Base-by-base conservation (phyloP, 2,888 invertebrate species). In the Tachina lurida region DNA sequence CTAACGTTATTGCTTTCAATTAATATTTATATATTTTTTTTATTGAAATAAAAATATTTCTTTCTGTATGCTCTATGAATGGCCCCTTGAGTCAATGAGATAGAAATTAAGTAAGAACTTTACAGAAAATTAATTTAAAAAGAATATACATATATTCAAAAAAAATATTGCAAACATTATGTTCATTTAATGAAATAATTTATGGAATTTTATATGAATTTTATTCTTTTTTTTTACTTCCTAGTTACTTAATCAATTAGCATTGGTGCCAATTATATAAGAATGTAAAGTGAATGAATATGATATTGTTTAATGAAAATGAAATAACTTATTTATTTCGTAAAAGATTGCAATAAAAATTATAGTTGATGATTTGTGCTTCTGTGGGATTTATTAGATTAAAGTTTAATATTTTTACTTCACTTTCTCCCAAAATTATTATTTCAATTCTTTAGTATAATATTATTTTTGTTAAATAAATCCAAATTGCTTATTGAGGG, bases 11-110 rank as follows among this genome's bases (percentile, higher is more conserved):
- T 60, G 3, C n/a, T 52, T 62, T 70, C 70, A 49, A 52, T 68
- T 62, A 70, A 60, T 39, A 71, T 63, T 67, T 13, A 60, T 31
- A 4, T 31, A 31, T 31, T 31, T 31, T 31, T 31, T 71, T 52
- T 3, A 31, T 22, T 17, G 31, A 56, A 54, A 79, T 71, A 15
- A 56, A 65, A 71, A 7, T 71, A 19, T 39, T 49, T 70, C 22
- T 60, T 52, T 10, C 9, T 17, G 9, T 17, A n/a, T 52, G 22
- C 9, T 17, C 2, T 4, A n/a, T 52, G 22, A 19, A 67, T 78
- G 78, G 77, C 67, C 78, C 74, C 83, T 84, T 62, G 73, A 78
- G 62, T 62, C 78, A 84, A 74, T 84, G 77, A 78, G 47, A 84
- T 74, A 74, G 84, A 84, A 84, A 68, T 78, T 58, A 43, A 73